Conservation (phyloP, 1,140 invertebrate species). For the Neodiprion fabricii region DNA sequence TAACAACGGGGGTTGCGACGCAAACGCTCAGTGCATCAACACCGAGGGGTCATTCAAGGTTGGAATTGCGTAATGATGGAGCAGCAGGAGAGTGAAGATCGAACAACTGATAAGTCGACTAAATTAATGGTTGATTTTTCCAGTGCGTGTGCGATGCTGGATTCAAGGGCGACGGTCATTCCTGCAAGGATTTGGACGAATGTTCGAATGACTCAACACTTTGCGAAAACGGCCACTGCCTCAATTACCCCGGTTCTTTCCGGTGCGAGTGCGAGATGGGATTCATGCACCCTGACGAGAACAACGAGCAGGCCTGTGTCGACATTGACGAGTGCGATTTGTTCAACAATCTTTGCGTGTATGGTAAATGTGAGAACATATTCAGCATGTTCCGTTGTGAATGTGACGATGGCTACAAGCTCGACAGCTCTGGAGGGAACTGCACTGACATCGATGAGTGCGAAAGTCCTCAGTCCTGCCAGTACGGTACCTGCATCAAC, state of each 20-base stretch:
- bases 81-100: background rate
- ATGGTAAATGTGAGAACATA: slow-evolving; percentile 85
- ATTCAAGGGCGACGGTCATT: slow-evolving; percentile 81
- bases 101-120: background rate
- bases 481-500: slow-evolving; percentile 82
- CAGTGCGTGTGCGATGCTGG: slow-evolving; percentile 84
- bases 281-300: slow-evolving; percentile 77
- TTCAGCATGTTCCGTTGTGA: slow-evolving; percentile 89
- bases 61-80: slow-evolving; percentile 45
- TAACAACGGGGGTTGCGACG: slow-evolving; percentile 83
- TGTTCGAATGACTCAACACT: slow-evolving; percentile 81
- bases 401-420: slow-evolving; percentile 83
- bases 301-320: slow-evolving; percentile 76
- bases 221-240: slow-evolving; percentile 80
- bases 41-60: slow-evolving; percentile 82
- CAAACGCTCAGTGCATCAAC: slow-evolving; percentile 87
- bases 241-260: slow-evolving; percentile 85
- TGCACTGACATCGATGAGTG: slow-evolving; percentile 90
- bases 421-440: slow-evolving; percentile 75
- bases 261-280: slow-evolving; percentile 87
- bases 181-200: slow-evolving; percentile 80
- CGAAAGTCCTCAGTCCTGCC: slow-evolving; percentile 75
- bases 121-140: slow-evolving; percentile 22
- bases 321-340: slow-evolving; percentile 93
- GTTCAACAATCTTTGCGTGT: slow-evolving; percentile 87